Evolutionary conservation across 2,888 invertebrate genomes (phyloP).

Genomic region (Scaptomyza flava): DNA sequence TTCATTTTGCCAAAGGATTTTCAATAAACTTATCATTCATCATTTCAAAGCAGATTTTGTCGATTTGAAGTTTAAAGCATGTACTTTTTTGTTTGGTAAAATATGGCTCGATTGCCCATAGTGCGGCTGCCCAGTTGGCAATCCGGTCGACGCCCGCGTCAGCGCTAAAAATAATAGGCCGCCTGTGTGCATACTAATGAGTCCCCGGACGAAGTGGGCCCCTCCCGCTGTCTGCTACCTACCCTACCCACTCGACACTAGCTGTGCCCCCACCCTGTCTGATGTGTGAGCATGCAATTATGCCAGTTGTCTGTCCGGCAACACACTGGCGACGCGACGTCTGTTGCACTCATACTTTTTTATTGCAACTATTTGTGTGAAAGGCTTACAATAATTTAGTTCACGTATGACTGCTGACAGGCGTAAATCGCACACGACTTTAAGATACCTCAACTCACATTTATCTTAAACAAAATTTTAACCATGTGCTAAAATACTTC

Average conservation of each 20-base stretch:
- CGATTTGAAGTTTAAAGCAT: too few relatives aligned
- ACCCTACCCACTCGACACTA: background rate
- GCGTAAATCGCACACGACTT: constrained; percentile 2
- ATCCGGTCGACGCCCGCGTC: constrained; percentile 45
- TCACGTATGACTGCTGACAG: background rate
- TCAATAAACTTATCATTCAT: too few relatives aligned
- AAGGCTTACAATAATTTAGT: constrained; percentile 48
- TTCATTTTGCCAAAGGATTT: too few relatives aligned
- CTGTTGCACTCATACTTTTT: constrained; percentile 12
- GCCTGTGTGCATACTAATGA: constrained; percentile 76
- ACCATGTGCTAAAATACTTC: too few relatives aligned
- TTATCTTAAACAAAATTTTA: too few relatives aligned
- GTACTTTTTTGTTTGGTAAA: background rate
- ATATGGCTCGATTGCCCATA: background rate
- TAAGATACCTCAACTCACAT: background rate
- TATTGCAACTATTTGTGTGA: constrained; percentile 12
- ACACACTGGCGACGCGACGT: constrained; percentile 4
- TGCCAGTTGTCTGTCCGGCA: constrained; percentile 37
- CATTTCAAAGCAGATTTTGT: too few relatives aligned
- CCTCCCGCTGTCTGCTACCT: background rate
- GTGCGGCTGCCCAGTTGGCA: constrained; percentile 12
- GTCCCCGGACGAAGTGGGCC: constrained; percentile 46
- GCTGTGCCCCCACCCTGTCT: background rate
- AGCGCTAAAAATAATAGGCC: constrained; percentile 74
- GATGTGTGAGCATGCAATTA: constrained; percentile 60